Base-by-base conservation (phyloP, 2,797 vertebrate species). In the Nannoperca australis region DNA sequence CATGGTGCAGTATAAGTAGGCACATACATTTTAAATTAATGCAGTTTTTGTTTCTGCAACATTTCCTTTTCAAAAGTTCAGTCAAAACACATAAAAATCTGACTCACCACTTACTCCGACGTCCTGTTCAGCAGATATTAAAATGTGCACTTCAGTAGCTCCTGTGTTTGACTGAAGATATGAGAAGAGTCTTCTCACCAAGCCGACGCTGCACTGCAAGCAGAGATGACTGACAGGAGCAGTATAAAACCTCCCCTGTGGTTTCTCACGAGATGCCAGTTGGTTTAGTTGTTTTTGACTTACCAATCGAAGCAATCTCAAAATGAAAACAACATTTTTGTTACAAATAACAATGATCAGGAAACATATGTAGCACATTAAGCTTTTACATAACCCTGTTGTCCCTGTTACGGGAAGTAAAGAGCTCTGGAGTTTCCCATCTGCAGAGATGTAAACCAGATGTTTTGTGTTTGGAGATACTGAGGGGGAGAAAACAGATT, bases 361-460 rank as follows among this genome's bases (percentile, higher is more conserved):
- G 36, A 24, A 24, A 79, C 34, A 69, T 1, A 30, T 38, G 36
- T 22, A 56, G 15, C 10, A 51, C 42, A 73, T 20, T 7, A 73
- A 24, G 17, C 71, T 74, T 69, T 84, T 73, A 45, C 60, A 70
- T 20, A 85, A 87, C 27, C 14, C 1, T 51, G 10, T 11, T 24
- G 63, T 30, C 40, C 14, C 27, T 9, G 34, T 89, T 91, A 85
- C 77, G 78, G 85, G 92, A 91, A 92, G 54, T 9, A 5, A 58
- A 20, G 51, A 20, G 34, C 36, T 63, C 62, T 59, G 83, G 85
- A 81, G 60, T 89, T 91, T 88, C 88, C 86, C 72, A 1, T 53
- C 67, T 76, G 54, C 58, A 60, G 53, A 83, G 73, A 93, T 14
- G 15, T 44, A 73, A 83, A 78, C 81, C 91, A 93, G 93, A 92